Evolutionary conservation across 2,888 invertebrate genomes (phyloP).

Genomic region (Apodemia mormo): DNA sequence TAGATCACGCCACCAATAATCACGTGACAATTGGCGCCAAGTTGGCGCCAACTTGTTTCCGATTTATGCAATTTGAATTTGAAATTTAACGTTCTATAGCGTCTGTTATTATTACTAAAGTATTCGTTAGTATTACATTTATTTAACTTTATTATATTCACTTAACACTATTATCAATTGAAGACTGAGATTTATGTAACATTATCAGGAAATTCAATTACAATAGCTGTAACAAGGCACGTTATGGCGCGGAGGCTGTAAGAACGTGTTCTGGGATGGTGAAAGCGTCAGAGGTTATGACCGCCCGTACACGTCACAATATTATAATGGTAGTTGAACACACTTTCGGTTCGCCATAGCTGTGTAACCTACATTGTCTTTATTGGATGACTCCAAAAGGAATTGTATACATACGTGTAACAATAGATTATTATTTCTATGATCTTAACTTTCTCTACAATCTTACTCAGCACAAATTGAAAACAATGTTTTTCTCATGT

Average conservation of each 20-base stretch:
- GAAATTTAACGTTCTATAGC: no score
- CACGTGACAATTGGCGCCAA: no score
- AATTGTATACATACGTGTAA: constrained; percentile 5
- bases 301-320: constrained; percentile 23
- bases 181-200: neutral
- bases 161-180: neutral
- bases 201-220: constrained; percentile 6
- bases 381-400: neutral
- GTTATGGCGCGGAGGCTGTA: constrained; percentile 3
- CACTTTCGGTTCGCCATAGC: constrained; percentile 15
- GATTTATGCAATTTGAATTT: no score
- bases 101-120: no score
- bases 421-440: constrained; percentile 18
- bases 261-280: constrained; percentile 21
- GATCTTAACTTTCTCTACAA: neutral
- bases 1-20: no score
- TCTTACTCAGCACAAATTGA: constrained; percentile 3
- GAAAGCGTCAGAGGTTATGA: constrained; percentile 23
- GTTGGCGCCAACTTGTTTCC: no score
- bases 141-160: no score
- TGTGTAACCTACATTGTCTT: constrained; percentile 10
- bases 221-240: constrained; percentile 2
- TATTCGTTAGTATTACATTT: no score
- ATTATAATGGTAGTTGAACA: constrained; percentile 6
- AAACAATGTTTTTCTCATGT: neutral